Evolutionary conservation across 2,113 vertebrate genomes (phyloP), one percentile per base, ranked within the genome.

Genomic region (Hippocampus abdominalis): DNA sequence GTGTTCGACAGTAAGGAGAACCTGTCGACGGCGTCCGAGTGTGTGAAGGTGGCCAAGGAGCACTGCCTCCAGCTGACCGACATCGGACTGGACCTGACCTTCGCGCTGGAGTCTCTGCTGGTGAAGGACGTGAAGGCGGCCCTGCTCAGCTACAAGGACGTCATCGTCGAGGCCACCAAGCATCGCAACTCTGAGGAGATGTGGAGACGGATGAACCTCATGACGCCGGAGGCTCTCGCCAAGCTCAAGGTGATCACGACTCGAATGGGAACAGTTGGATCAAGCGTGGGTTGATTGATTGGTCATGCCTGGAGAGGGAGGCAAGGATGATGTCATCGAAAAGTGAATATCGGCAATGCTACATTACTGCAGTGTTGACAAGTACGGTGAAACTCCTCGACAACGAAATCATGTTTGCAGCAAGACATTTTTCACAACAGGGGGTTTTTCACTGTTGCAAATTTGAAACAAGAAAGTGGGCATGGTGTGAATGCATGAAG

Each of bases 131-230:
- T 99, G 83, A 94, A 93, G 78, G 94, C 93, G 0, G 96, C 93
- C 18, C 87, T 99, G 49, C 95, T 93, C 74, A 95, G 95, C 89
- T 96, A 96, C 90, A 99, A 99, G 69, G 97, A 98, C 76, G 94
- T 99, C 81, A 96, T 99, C 84, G 96, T 98, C 0, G 97, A 99
- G 73, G 97, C 97, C 86, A 98, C 96, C 32, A 99, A 96, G 72
- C 97, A 99, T 77, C 94, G 97, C 15, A 99, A 99, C 92, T 99
- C 97, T 0, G 97, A 99, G 87, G 97, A 99, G 90, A 97, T 98
- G 96, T 99, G 97, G 97, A 90, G 97, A 21, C 93, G 81, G 79
- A 98, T 99, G 97, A 99, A 99, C 85, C 87, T 99, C 57, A 98
- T 99, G 97, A 99, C 97, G 2, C 97, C 97, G 0, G 97, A 98